phyloP scores from a whole-genome alignment of 2,797 vertebrate genomes.

The Spinibarbus caldwelli region DNA sequence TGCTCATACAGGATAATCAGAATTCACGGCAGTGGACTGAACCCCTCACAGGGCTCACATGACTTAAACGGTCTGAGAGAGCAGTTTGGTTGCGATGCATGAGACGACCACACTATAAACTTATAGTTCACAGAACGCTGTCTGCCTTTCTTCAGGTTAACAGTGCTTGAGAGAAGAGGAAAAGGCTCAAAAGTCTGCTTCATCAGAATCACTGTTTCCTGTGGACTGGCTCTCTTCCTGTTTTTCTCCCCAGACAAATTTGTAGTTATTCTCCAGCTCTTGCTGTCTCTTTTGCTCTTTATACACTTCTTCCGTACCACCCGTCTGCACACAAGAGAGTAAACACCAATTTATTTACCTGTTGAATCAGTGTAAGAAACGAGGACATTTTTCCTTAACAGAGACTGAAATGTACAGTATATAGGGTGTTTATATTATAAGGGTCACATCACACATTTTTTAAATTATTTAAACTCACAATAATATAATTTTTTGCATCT shows the following conservation, averaged over 20 bases:
- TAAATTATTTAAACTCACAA: background rate
- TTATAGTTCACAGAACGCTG: conserved; percentile 10
- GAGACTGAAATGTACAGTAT: background rate
- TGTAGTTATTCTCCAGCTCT: conserved; percentile 92
- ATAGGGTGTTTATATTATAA: background rate
- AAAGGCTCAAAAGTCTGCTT: conserved; percentile 84
- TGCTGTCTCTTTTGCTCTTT: conserved; percentile 89
- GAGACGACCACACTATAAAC: background rate
- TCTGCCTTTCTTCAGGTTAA: conserved; percentile 47
- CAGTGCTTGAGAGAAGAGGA: conserved; percentile 8
- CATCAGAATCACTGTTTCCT: conserved; percentile 82
- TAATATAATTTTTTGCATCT: background rate
- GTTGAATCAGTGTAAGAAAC: background rate
- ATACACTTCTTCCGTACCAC: conserved; percentile 90
- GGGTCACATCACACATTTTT: background rate
- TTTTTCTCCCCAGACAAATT: conserved; percentile 87
- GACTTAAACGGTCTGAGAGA: conserved; percentile 7
- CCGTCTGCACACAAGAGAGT: conserved; percentile 76
- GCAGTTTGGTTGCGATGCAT: conserved; percentile 7
- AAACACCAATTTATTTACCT: conserved; percentile 13
- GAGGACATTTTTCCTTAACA: background rate
- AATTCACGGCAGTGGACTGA: conserved; percentile 5
- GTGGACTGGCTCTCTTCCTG: conserved; percentile 78
- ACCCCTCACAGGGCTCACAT: background rate
- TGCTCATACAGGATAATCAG: conserved; percentile 5